phyloP scores from a whole-genome alignment of 2,113 vertebrate genomes.

The Panurus biarmicus region DNA sequence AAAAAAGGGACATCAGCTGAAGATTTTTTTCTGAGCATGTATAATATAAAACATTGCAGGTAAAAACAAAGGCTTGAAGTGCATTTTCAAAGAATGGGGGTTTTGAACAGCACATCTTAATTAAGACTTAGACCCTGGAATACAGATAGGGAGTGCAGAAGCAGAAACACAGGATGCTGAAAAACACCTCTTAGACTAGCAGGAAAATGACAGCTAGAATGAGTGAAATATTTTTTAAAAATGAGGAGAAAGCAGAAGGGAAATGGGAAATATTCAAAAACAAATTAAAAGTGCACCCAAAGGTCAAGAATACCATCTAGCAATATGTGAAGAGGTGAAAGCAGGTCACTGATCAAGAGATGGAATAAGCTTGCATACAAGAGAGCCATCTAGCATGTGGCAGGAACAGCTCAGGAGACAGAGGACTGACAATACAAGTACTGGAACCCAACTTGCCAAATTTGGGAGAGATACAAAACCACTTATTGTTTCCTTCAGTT shows the following conservation, averaged over 20 bases:
- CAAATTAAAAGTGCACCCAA: constrained; percentile 12
- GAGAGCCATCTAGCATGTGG: neutral
- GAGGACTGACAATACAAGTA: neutral
- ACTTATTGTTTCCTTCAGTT: neutral
- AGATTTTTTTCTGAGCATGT: neutral
- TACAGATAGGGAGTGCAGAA: neutral
- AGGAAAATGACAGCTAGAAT: neutral
- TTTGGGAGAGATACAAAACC: neutral
- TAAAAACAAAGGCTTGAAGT: neutral
- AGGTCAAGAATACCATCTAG: constrained; percentile 16
- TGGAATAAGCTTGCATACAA: neutral
- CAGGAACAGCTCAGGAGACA: neutral
- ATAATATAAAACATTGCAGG: neutral
- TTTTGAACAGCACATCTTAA: neutral
- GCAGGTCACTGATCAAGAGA: neutral
- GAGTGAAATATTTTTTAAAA: neutral
- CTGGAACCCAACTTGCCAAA: neutral
- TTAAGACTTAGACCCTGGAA: neutral
- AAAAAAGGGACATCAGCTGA: neutral
- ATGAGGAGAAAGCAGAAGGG: neutral
- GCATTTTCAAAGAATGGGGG: neutral
- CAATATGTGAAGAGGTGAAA: neutral
- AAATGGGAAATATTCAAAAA: constrained; percentile 27
- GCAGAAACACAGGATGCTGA: neutral
- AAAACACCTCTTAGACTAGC: neutral